A percentile compares a stretch with the other conserved stretches of the same genome.
These are phyloP conservation scores for Bufo bufo DNA, from an alignment of 2,113 vertebrate genomes.

Conservation along the genomic window DNA sequence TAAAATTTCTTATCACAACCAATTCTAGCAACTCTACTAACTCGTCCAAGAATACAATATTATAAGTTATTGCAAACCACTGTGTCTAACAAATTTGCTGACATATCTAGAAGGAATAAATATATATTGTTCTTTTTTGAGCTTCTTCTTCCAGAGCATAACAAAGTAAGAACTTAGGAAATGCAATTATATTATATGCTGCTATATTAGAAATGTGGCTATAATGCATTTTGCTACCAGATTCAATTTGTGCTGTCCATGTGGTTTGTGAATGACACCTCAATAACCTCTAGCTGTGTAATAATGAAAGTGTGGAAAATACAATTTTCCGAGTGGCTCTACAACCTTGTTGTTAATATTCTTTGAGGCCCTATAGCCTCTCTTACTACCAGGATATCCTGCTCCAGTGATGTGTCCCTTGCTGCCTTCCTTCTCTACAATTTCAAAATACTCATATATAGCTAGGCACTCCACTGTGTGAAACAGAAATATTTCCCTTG, in stretches of 20 bases:
- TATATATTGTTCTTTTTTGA: conserved; percentile 23
- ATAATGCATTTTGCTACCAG: conserved; percentile 33
- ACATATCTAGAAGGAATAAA: conserved; percentile 12
- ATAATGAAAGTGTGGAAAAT: conserved; percentile 32
- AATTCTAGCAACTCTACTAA: background rate
- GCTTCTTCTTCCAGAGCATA: conserved; percentile 7
- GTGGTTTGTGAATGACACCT: conserved; percentile 21
- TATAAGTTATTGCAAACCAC: background rate
- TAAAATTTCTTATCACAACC: conserved; percentile 2
- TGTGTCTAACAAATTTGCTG: conserved; percentile 18
- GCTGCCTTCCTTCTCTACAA: background rate
- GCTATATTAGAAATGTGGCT: conserved; percentile 32
- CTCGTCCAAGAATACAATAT: background rate
- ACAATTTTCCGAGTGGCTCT: conserved; percentile 12
- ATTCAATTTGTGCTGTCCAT: conserved; percentile 24
- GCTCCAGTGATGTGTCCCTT: background rate
- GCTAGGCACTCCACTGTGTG: background rate
- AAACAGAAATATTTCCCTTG: background rate
- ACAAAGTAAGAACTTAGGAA: conserved; percentile 29
- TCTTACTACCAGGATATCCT: background rate
- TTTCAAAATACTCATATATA: background rate
- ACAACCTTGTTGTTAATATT: conserved; percentile 24
- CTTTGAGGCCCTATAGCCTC: background rate
- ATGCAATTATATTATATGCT: conserved; percentile 37
- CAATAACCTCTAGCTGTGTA: conserved; percentile 38